A percentile compares a stretch with the other conserved stretches of the same genome.
Conservation (phyloP, 2,113 vertebrate species). For the Halichoeres trimaculatus region DNA sequence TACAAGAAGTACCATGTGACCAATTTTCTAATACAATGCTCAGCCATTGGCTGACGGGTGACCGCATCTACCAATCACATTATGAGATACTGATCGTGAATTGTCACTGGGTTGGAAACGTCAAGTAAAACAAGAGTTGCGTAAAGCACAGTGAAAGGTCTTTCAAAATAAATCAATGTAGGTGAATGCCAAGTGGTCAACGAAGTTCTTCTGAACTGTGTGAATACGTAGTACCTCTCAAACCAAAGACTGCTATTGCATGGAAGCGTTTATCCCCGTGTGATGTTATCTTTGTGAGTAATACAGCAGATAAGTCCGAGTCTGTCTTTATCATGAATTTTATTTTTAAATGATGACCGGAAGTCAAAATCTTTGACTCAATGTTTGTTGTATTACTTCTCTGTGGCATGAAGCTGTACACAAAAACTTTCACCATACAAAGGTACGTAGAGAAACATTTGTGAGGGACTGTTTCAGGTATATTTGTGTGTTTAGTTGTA, state of each 20-base stretch:
- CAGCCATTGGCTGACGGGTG: slow-evolving; percentile 59
- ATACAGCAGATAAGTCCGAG: too few relatives aligned
- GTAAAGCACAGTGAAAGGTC: fast-evolving
- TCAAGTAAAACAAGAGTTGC: neutral
- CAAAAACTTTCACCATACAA: slow-evolving; percentile 35
- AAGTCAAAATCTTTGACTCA: neutral
- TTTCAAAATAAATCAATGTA: slow-evolving; percentile 48
- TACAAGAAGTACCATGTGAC: neutral
- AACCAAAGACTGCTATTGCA: neutral
- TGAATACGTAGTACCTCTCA: too few relatives aligned
- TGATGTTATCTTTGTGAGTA: neutral
- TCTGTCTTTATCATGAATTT: neutral
- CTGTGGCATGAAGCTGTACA: slow-evolving; percentile 17
- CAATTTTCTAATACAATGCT: slow-evolving; percentile 16
- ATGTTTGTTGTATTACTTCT: neutral
- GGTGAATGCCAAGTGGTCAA: too few relatives aligned
- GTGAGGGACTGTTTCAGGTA: neutral
- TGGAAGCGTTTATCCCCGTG: neutral
- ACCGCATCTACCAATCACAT: slow-evolving; percentile 63
- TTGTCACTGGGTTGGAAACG: neutral
- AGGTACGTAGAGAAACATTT: slow-evolving; percentile 22
- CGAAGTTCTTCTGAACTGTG: too few relatives aligned
- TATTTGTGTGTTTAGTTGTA: neutral
- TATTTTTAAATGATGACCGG: slow-evolving; percentile 47
- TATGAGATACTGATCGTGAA: neutral